Conservation (phyloP, 2,797 vertebrate genomes). For the Mormyrus hasselquistii region DNA sequence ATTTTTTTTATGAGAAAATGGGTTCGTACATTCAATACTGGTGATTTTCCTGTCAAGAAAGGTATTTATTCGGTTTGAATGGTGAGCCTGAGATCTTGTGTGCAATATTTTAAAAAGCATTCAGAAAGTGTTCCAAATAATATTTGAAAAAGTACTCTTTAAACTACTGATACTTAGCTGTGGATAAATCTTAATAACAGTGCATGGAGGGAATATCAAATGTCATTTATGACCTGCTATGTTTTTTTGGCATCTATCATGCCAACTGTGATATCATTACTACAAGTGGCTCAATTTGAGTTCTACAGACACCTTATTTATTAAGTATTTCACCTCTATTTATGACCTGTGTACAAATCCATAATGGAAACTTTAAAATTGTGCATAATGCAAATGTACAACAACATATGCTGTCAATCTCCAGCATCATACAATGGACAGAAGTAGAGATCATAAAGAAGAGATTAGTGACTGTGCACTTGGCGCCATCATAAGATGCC, state of each 20-base stretch:
- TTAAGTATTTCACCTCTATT: background rate
- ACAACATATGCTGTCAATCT: background rate
- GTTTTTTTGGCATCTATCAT: background rate
- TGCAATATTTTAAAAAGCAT: background rate
- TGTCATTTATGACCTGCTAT: background rate
- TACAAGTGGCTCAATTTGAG: background rate
- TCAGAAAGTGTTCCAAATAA: background rate
- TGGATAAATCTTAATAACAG: background rate
- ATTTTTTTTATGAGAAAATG: background rate
- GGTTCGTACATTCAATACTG: background rate
- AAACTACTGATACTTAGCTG: conserved; percentile 2
- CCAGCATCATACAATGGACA: background rate
- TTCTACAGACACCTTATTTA: background rate
- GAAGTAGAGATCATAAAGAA: background rate
- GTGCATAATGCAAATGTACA: background rate
- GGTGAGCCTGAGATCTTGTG: background rate
- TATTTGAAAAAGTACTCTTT: background rate
- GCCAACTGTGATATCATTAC: background rate
- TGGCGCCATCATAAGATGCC: background rate
- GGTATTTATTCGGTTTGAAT: background rate
- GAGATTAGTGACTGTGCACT: background rate
- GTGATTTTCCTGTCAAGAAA: background rate
- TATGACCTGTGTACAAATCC: background rate
- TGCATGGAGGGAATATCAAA: background rate
- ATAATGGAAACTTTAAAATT: background rate